Evolutionary conservation across 2,888 invertebrate species (phyloP), one percentile per base, ranked within the genome.

Genomic region (Acanthosepion pharaonis): DNA sequence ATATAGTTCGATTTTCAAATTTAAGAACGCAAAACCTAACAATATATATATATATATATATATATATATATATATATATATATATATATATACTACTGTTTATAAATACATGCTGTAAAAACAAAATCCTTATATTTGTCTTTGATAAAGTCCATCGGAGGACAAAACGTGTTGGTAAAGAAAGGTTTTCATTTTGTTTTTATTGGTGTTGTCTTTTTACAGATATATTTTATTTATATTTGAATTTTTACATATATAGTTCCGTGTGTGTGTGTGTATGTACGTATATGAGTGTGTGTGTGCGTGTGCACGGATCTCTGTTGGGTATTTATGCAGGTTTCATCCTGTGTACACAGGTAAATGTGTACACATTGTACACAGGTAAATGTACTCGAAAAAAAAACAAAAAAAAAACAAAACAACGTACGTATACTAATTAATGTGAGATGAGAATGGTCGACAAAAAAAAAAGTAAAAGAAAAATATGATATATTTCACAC

Each of bases 1-100:
- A 42, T 42, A 42, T 3, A 42, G 3, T 42, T 42, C 42, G 42
- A 42, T 42, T 42, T 42, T 42, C 42, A 42, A 42, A 42, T 42
- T 42, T 42, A 3, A 42, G 42, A 42, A 42, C 42, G 42, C 42
- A 42, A 42, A 42, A 42, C 42, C 42, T 42, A 42, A 42, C 42
- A 42, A 42, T 42, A 42, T 51, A 15, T 51, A 11, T 51, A 51
- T 15, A n/a, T n/a, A 42, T 91, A 91, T 91, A 97, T 96, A 93
- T 51, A 53, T 48, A 53, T 53, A 5, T 49, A 53, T 93, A 53
- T 93, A 53, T 92, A 51, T 92, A 51, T n/a, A 51, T 92, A 92
- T 92, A 92, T 33, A 92, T 92, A 92, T 92, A 92, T 92, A 15
- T n/a, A 92, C 28, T 42, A 53, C 33, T 93, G 48, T 93, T 25